Base-by-base conservation (phyloP, 2,797 vertebrate species). In the Furcifer pardalis region DNA sequence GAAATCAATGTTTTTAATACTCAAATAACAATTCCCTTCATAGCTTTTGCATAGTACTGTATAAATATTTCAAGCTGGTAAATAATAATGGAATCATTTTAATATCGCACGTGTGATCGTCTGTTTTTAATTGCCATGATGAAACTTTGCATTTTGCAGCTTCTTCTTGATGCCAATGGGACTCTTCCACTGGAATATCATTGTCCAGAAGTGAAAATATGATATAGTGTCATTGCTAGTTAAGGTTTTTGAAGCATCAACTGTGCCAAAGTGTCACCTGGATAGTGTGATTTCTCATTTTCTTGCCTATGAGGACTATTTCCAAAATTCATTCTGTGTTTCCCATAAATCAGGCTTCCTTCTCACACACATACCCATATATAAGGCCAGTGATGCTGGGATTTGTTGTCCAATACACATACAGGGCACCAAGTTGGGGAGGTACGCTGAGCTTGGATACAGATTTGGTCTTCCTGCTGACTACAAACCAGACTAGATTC, bases 81-180 rank as follows among this genome's bases (percentile, higher is more conserved):
- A 92, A 89, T 81, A 87, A 62, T 92, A 90, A 92, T 90, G 74
- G 91, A 85, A 30, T 92, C 88, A 86, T 86, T 86, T 46, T 69
- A 86, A 72, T 30, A 86, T 77, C 79, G 84, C 69, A 90, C 49
- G 52, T 81, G 69, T 3, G 25, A 74, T 19, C 40, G 25, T 49
- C 42, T 49, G 23, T 32, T 25, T 76, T 82, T 83, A 83, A 83
- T 81, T 81, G 87, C 68, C 84, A 83, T 27, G 42, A 84, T 63
- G 56, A 6, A 74, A 73, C 37, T 80, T 69, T 83, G 44, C 62
- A 76, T 42, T 52, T 89, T 86, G 37, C 65, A 87, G 86, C 88
- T 66, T 76, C 82, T 82, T 27, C 56, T 83, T 82, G 30, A 87
- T 90, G 82, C 81, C 84, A 86, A 79, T 87, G 63, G 82, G 79